phyloP scores from a whole-genome alignment of 2,113 vertebrate genomes.

The Podocnemis expansa region DNA sequence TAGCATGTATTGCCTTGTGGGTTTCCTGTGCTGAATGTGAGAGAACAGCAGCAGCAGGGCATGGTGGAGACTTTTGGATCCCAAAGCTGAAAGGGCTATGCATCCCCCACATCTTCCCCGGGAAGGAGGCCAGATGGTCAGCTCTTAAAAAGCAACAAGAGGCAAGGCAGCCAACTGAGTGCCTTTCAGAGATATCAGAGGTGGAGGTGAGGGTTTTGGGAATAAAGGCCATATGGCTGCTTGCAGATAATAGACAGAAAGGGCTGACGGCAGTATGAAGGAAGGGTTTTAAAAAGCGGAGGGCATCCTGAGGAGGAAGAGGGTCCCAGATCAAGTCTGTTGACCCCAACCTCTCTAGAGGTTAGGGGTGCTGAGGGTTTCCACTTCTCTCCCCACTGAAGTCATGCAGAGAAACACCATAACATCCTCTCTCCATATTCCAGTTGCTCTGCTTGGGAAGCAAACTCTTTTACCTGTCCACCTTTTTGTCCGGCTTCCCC shows the following conservation, averaged over 20 bases:
- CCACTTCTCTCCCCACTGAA: neutral
- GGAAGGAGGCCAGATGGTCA: neutral
- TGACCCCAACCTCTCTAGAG: neutral
- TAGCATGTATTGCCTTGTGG: neutral
- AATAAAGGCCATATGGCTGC: neutral
- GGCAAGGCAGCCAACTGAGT: neutral
- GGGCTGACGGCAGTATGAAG: neutral
- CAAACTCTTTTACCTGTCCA: constrained; percentile 81
- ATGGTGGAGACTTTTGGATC: neutral
- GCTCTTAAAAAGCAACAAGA: neutral
- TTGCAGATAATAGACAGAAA: neutral
- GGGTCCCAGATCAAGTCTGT: neutral
- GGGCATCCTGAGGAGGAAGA: neutral
- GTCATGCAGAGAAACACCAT: neutral
- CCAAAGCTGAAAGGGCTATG: neutral
- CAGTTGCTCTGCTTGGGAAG: neutral
- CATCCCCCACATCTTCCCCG: neutral
- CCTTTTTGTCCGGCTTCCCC: constrained; percentile 88
- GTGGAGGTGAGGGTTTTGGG: neutral
- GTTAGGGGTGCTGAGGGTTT: neutral
- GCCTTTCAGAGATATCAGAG: neutral
- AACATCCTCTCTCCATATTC: neutral
- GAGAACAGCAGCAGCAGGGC: neutral
- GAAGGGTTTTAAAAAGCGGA: neutral
- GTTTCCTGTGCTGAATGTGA: neutral